Base-by-base conservation (phyloP, 2,797 vertebrate species). In the Muscicapa comitata region DNA sequence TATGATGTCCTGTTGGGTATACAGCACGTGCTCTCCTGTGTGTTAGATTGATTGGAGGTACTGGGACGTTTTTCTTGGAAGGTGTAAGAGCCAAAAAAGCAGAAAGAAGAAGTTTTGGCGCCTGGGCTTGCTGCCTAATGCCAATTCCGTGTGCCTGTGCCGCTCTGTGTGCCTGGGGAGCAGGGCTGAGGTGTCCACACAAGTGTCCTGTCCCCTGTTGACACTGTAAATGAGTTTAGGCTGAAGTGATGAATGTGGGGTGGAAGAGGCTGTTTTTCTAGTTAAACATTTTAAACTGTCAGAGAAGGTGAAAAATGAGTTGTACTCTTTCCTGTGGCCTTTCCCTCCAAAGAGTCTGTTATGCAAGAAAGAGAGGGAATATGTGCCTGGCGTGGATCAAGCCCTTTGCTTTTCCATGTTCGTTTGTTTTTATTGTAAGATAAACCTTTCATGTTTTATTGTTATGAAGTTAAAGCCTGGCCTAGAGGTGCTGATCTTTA, bases 371-470 rank as follows among this genome's bases (percentile, higher is more conserved):
- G 93, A 94, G 75, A 94, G 96, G 91, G 84, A 83, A 89, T 96
- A 94, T 89, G 94, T 92, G 93, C 88, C 95, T 81, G 13, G 93
- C 17, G 9, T 94, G 86, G 96, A 96, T 90, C 96, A 93, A 92
- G 57, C 80, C 88, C 95, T 91, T 93, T 61, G 93, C 95, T 95
- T 96, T 95, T 96, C 89, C 63, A 19, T 91, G 95, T 97, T 86
- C 74, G 24, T 96, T 97, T 97, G 96, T 98, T 98, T 98, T 98
- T 90, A 96, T 96, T 98, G 97, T 97, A 97, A 98, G 96, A 88
- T 87, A 97, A 92, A 96, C 97, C 97, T 98, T 98, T 98, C 96
- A 96, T 98, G 97, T 98, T 98, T 98, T 96, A 97, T 97, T 98
- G 97, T 97, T 96, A 72, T 1, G 86, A 92, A 97, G 97, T 93